Conservation (phyloP, 2,888 invertebrate species). For the Sabellastarte sp. region DNA sequence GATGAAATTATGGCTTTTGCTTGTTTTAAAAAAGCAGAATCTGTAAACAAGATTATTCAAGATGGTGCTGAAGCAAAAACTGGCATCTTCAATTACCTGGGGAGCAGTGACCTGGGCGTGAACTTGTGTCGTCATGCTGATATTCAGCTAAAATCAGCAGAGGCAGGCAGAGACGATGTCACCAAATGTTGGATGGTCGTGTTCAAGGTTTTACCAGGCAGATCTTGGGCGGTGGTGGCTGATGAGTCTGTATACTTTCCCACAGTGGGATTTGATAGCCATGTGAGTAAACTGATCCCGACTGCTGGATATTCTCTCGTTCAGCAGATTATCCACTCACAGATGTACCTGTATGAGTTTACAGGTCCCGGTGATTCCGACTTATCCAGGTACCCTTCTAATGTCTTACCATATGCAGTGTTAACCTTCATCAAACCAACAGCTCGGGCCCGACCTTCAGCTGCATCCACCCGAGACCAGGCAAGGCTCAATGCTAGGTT, state of each 20-base stretch:
- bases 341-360: no score
- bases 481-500: no score
- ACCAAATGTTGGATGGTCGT: not conserved
- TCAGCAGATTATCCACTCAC: not conserved
- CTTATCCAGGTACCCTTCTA: no score
- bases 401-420: no score
- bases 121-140: not conserved
- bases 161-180: not conserved
- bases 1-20: not conserved
- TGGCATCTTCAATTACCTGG: not conserved
- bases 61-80: not conserved
- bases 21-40: not conserved
- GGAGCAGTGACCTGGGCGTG: not conserved
- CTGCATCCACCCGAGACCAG: no score
- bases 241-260: not conserved
- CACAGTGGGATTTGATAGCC: not conserved
- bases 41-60: not conserved
- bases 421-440: no score
- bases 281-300: not conserved
- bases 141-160: not conserved
- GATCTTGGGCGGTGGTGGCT: not conserved
- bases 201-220: not conserved
- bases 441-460: no score
- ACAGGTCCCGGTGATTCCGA: no score
- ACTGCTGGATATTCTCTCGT: not conserved